These are phyloP conservation scores for Paracanthobrama guichenoti DNA, from an alignment of 2,113 vertebrate species.

Conservation along the genomic window DNA sequence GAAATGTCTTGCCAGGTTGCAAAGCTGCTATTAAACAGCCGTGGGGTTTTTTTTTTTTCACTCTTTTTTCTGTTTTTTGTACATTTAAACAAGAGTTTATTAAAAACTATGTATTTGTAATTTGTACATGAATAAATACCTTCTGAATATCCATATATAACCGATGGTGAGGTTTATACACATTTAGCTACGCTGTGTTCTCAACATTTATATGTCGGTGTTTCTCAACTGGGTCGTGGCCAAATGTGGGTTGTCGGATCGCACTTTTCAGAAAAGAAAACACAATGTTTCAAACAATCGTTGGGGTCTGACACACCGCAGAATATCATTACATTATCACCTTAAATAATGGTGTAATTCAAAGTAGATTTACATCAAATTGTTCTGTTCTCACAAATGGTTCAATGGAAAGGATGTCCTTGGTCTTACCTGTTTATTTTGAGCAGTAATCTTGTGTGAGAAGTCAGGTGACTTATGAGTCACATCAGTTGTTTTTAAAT, in stretches of 20 bases:
- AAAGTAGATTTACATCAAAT: neutral
- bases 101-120: constrained; percentile 81
- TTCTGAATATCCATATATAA: constrained; percentile 86
- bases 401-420: neutral
- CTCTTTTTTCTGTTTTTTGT: constrained; percentile 62
- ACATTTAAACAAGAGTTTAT: constrained; percentile 80
- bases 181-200: constrained; percentile 23
- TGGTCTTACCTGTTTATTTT: constrained; percentile 14
- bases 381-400: neutral
- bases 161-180: constrained; percentile 72
- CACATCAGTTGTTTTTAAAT: constrained; percentile 12
- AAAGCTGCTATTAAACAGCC: constrained; percentile 87
- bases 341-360: neutral
- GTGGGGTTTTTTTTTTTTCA: constrained; percentile 74
- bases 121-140: constrained; percentile 88
- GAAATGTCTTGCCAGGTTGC: constrained; percentile 81
- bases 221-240: neutral
- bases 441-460: neutral
- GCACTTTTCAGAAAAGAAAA: neutral
- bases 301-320: neutral
- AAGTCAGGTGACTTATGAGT: constrained; percentile 7
- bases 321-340: neutral
- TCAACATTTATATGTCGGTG: neutral
- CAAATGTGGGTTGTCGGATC: neutral
- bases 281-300: neutral